phyloP scores from a whole-genome alignment of 2,113 vertebrate species.

The Antennarius striatus region DNA sequence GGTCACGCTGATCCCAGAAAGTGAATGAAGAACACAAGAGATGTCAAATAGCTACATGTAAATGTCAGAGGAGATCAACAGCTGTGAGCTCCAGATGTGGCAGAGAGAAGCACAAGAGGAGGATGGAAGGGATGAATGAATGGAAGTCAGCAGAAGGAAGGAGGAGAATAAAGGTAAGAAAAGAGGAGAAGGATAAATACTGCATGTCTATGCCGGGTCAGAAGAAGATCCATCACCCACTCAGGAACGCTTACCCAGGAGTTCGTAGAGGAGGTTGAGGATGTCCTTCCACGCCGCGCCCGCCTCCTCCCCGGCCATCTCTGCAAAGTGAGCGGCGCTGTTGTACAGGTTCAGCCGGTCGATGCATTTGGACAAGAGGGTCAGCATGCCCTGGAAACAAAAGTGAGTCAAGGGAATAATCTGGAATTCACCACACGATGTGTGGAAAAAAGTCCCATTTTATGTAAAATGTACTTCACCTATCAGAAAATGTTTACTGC shows the following conservation, averaged over 20 bases:
- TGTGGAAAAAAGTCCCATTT: no score
- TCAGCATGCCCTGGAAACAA: conserved; percentile 88
- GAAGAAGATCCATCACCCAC: conserved; percentile 26
- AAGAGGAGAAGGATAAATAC: conserved; percentile 44
- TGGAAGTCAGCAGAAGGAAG: conserved; percentile 3
- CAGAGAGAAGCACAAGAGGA: not conserved
- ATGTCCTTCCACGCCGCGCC: conserved; percentile 92
- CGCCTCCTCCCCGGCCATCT: conserved; percentile 86
- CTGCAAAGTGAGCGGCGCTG: conserved; percentile 89
- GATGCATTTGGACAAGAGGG: conserved; percentile 91
- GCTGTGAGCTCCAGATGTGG: conserved; percentile 30
- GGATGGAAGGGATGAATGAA: not conserved
- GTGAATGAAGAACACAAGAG: not conserved
- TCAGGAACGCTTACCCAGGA: conserved; percentile 83
- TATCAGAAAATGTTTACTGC: no score
- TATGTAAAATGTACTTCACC: no score
- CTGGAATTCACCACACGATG: no score
- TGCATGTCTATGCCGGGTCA: conserved; percentile 33
- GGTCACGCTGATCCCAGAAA: conserved; percentile 14
- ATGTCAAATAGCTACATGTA: conserved; percentile 14
- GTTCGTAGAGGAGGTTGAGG: conserved; percentile 92
- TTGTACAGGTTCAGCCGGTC: conserved; percentile 93
- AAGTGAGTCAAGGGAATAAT: not conserved
- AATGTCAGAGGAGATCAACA: conserved; percentile 6
- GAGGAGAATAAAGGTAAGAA: conserved; percentile 10